A percentile compares a stretch with the other conserved stretches of the same genome.
phyloP scores from a whole-genome alignment of 2,797 vertebrate species.

The Zalophus californianus region DNA sequence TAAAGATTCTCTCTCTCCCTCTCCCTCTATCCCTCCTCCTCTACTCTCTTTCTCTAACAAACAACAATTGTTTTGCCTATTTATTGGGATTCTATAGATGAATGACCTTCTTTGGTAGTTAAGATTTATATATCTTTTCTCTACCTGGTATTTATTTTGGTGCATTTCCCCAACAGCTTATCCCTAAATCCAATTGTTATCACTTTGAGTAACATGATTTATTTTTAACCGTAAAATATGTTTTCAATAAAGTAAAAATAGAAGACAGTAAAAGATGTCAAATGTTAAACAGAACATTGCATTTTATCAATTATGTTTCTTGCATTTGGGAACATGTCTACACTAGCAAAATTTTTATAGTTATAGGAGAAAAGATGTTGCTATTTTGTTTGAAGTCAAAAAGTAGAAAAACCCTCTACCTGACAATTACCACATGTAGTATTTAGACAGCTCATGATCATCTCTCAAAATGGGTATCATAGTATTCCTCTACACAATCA shows the following conservation, averaged over 20 bases:
- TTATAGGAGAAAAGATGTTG: constrained; percentile 43
- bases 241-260: constrained; percentile 46
- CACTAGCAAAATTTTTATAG: background rate
- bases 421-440: background rate
- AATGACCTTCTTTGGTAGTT: background rate
- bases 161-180: background rate
- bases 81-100: background rate
- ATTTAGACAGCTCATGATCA: background rate
- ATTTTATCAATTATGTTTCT: constrained; percentile 11
- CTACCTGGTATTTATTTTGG: constrained; percentile 7
- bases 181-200: background rate
- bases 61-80: background rate
- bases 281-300: background rate
- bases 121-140: background rate
- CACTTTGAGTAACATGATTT: background rate
- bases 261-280: background rate
- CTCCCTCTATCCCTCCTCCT: too few species aligned
- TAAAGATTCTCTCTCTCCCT: background rate
- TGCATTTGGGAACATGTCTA: background rate
- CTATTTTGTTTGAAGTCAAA: constrained; percentile 12
- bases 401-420: background rate
- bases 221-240: constrained; percentile 45
- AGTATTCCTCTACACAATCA: background rate
- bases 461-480: background rate
- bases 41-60: background rate